Base-by-base conservation (phyloP, 53 echinoderm and acorn worm genomes). In the Holothuria scabra region DNA sequence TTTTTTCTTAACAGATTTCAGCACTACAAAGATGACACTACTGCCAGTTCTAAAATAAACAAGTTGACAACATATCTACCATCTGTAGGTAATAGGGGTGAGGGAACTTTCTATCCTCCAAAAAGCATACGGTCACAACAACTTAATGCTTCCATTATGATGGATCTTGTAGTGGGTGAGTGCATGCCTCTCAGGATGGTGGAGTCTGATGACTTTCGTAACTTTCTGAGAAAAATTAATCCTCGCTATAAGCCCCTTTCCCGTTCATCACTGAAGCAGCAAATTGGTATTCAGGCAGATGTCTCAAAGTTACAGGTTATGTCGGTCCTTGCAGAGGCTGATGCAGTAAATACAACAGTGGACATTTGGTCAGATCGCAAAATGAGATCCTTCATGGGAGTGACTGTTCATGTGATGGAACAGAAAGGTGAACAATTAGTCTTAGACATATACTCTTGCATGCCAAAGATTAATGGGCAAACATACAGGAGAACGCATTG, bases 321-420 rank as follows among this genome's bases (percentile, higher is more conserved):
- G 19, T 16, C 18, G 12, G 19, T 41, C 20, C 71, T 83, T 25
- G 83, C 10, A 59, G 31, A 49, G 20, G 22, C 12, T 21, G 60
- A 70, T 34, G 59, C 83, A 6, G 37, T 88, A 28, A 83, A 69
- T 28, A 61, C 63, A 61, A 88, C 88, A 12, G 74, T 71, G 5
- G 88, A 88, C 61, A 88, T 88, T 28, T 88, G 88, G 88, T 83
- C 71, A 46, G 88, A 88, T 46, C 44, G 88, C 29, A 57, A 35
- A 46, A 88, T 88, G 88, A 0, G 88, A 34, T 88, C 88, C 18
- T 88, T 88, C 56, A 23, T 88, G 32, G 83, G 83, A 20, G 75
- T 83, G 38, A 83, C 88, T 61, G 83, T 56, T 1, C 88, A 88
- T 59, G 28, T 35, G 35, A 22, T 46, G 72, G 70, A 10, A 16